A percentile compares a stretch with the other conserved stretches of the same genome.
phyloP scores from a whole-genome alignment of 2,113 vertebrate genomes.

The Mixornis gularis region DNA sequence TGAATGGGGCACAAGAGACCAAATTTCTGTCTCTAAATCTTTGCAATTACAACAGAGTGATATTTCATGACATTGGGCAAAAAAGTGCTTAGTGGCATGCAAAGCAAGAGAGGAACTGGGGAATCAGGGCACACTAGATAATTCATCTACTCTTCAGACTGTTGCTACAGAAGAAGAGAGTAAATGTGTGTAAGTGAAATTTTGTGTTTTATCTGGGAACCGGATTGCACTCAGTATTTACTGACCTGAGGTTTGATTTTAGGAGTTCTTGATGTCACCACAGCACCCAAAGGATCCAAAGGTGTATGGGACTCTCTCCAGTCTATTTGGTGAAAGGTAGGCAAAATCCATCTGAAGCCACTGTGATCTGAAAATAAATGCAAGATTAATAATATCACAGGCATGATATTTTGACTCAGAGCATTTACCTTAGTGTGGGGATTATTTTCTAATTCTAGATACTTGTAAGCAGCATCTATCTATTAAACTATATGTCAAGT shows the following conservation, averaged over 20 bases:
- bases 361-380: not conserved
- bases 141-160: not conserved
- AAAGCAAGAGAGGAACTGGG: not conserved
- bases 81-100: not conserved
- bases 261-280: conserved; percentile 77
- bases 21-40: not conserved
- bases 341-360: not conserved
- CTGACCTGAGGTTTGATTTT: conserved; percentile 35
- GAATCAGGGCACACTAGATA: not conserved
- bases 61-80: not conserved
- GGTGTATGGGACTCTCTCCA: conserved; percentile 58
- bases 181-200: not conserved
- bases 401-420: not conserved
- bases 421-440: not conserved
- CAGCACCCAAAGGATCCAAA: conserved; percentile 69
- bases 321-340: conserved; percentile 73
- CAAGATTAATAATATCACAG: not conserved
- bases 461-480: not conserved
- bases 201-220: not conserved
- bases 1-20: not conserved
- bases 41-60: not conserved
- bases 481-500: not conserved
- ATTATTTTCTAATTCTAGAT: not conserved
- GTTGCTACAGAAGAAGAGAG: not conserved
- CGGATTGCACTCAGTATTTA: not conserved